Conservation (phyloP, 1,140 invertebrate species). For the Papilio dardanus region DNA sequence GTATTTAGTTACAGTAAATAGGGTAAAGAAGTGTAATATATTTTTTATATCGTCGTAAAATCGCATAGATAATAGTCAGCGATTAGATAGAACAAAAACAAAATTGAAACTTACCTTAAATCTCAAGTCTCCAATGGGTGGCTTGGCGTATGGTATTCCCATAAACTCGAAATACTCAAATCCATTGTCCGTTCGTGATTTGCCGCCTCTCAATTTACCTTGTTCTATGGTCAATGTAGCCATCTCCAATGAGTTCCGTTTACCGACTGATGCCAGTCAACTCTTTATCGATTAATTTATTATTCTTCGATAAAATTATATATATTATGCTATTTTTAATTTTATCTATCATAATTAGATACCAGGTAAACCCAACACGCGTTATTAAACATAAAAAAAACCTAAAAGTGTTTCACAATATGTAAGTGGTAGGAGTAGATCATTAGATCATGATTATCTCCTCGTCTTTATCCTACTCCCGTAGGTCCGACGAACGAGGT, state of each 20-base stretch:
- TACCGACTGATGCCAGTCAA: background rate
- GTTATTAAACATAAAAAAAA: background rate
- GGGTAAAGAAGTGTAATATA: too few species aligned
- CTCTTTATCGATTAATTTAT: background rate
- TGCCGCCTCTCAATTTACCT: constrained; percentile 1
- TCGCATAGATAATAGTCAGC: too few species aligned
- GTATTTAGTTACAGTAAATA: too few species aligned
- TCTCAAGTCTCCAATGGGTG: background rate
- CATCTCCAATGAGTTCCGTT: background rate
- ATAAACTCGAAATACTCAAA: constrained; percentile 12
- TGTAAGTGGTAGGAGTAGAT: too few species aligned
- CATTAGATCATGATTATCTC: too few species aligned
- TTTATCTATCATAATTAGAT: background rate
- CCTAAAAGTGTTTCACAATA: too few species aligned
- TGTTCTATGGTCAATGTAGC: background rate
- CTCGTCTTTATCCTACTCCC: too few species aligned
- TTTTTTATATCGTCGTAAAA: too few species aligned
- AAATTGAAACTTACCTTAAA: background rate
- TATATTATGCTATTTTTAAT: background rate
- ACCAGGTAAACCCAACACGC: background rate
- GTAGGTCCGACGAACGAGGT: too few species aligned
- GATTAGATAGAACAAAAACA: background rate
- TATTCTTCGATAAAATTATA: background rate
- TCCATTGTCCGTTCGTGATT: background rate
- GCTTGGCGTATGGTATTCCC: constrained; percentile 10